Conservation (phyloP, 2,888 invertebrate species). For the Hirtodrosophila confusa region DNA sequence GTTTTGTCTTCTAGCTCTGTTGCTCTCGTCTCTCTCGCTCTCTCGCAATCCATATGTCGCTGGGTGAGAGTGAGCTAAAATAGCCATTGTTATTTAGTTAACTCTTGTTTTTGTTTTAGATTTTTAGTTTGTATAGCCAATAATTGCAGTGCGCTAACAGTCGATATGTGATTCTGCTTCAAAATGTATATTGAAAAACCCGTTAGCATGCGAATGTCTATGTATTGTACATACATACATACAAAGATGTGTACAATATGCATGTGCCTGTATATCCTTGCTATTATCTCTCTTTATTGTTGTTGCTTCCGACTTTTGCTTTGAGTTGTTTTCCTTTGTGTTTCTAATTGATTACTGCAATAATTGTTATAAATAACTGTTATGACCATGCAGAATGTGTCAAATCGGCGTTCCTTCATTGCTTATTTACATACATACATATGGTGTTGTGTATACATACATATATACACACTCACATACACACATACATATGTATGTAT, state of each 20-base stretch:
- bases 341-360: background rate
- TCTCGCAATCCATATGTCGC: conserved; percentile 17
- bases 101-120: conserved; percentile 17
- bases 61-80: conserved; percentile 43
- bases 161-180: background rate
- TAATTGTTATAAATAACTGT: conserved; percentile 27
- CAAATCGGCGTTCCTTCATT: conserved; percentile 21
- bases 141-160: conserved; percentile 29
- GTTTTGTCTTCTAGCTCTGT: conserved; percentile 49
- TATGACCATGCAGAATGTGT: conserved; percentile 26
- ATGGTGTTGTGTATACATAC: background rate
- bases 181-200: conserved; percentile 17
- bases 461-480: background rate
- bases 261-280: conserved; percentile 13
- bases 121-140: conserved; percentile 32
- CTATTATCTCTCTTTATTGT: conserved; percentile 16
- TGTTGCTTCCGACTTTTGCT: conserved; percentile 9
- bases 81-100: conserved; percentile 50
- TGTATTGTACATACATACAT: background rate
- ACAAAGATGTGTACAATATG: too few relatives aligned
- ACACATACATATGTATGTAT: background rate
- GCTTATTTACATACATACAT: conserved; percentile 3
- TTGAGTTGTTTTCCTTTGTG: background rate
- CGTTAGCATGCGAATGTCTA: conserved; percentile 19
- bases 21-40: conserved; percentile 18